A percentile compares a stretch with the other conserved stretches of the same genome.
These are phyloP conservation scores for Mimas tiliae DNA, from an alignment of 2,888 invertebrate species.

Conservation along the genomic window DNA sequence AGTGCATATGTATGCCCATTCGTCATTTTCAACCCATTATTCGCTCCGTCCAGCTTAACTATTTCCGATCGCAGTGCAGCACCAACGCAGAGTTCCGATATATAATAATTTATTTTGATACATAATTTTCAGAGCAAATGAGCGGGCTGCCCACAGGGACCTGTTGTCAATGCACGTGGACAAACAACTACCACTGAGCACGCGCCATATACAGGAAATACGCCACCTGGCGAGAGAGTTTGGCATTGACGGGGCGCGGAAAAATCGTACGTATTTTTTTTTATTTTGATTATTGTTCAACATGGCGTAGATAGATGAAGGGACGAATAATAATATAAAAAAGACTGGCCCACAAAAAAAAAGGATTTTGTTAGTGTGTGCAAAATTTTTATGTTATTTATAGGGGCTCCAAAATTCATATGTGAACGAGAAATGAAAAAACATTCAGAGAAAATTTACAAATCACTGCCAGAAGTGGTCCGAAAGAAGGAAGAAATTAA, in stretches of 20 bases:
- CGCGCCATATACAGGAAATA: conserved; percentile 56
- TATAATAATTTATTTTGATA: too few species aligned
- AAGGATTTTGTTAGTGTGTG: too few species aligned
- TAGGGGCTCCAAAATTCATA: conserved; percentile 74
- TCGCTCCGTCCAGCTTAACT: too few species aligned
- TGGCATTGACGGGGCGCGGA: conserved; percentile 57
- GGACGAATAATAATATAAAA: too few species aligned
- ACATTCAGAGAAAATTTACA: conserved; percentile 84
- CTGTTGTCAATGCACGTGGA: conserved; percentile 75
- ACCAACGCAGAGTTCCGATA: too few species aligned
- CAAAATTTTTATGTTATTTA: conserved; percentile 25
- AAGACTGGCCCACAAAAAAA: too few species aligned
- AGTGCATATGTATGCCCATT: too few species aligned
- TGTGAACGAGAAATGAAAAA: conserved; percentile 79
- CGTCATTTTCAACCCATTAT: too few species aligned
- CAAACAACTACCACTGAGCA: conserved; percentile 56
- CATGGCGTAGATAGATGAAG: background rate
- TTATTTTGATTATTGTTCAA: background rate
- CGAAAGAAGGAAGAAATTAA: conserved; percentile 85
- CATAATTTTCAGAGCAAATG: conserved; percentile 58
- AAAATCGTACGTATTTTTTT: conserved; percentile 53
- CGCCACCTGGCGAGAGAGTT: conserved; percentile 60
- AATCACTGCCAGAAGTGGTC: conserved; percentile 89
- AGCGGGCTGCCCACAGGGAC: conserved; percentile 63
- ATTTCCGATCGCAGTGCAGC: too few species aligned